Base-by-base conservation (phyloP, 2,113 vertebrate species). In the Etia nguti region DNA sequence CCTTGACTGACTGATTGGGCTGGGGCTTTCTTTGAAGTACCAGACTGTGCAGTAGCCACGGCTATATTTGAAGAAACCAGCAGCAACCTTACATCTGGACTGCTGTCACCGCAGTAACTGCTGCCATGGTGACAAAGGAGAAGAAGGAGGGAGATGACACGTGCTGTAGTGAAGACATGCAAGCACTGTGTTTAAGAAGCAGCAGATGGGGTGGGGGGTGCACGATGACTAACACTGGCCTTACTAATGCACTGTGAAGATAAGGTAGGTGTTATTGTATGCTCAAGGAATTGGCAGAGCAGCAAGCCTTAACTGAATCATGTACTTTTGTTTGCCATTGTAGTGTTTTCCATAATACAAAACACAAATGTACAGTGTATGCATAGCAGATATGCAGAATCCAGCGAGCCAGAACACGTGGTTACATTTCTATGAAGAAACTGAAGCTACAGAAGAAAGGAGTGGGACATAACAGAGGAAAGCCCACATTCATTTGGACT, bases 101-200 rank as follows among this genome's bases (percentile, higher is more conserved):
- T 5, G 3, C 84, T 81, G 87, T 89, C 80, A 34, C 84, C 24
- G 11, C 70, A 84, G 87, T 57, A 90, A 90, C 88, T 9, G 86
- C 86, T 90, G 82, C 92, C 88, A 92, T 91, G 91, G 92, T 43
- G 82, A 92, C 89, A 46, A 70, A 79, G 29, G 36, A 59, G 65
- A 56, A 43, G 57, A 12, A 68, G 36, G n/a, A 80, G 46, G 26
- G 57, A 73, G 38, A 75, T 26, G 55, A 38, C 29, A 16, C 6
- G 12, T 29, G 60, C 15, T 52, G 57, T 31, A 48, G 68, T 59
- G 36, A 65, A 12, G n/a, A 29, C 38, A 31, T 75, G 36, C 65
- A 34, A 52, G 41, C 43, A 6, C 7, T n/a, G 70, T 26, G 83
- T 62, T 79, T 80, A 54, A 68, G n/a, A 65, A 59, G 65, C 10